phyloP scores from a whole-genome alignment of 2,797 vertebrate species.

The Gymnopithys bicolor region DNA sequence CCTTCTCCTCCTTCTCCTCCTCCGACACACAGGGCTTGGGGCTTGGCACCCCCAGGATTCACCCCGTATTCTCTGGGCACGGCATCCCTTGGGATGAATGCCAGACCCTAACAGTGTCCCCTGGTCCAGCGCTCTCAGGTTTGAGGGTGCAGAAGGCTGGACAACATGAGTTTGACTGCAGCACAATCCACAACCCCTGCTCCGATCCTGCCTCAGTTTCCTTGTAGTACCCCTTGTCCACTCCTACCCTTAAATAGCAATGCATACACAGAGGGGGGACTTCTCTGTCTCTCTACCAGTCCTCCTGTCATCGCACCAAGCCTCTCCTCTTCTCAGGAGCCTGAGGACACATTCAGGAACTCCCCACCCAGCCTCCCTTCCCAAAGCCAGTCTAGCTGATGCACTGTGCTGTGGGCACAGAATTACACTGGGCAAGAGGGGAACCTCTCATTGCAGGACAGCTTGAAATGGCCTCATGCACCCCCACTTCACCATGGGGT shows the following conservation, averaged over 20 bases:
- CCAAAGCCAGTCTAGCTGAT: background rate
- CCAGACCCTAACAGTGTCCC: background rate
- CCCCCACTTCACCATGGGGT: rapidly evolving
- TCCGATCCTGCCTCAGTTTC: background rate
- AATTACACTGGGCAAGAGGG: background rate
- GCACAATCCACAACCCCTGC: rapidly evolving
- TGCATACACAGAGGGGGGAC: rapidly evolving
- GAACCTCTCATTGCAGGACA: background rate
- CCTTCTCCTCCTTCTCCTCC: background rate
- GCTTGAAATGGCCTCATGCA: rapidly evolving
- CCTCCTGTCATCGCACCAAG: background rate
- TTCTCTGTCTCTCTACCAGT: background rate
- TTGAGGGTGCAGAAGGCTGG: background rate
- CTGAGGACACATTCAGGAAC: background rate
- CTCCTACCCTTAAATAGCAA: background rate
- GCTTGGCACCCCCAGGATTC: background rate
- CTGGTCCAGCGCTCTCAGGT: background rate
- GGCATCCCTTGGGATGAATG: background rate
- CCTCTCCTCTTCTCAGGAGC: background rate
- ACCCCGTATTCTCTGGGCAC: background rate
- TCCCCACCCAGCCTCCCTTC: background rate
- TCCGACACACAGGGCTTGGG: background rate
- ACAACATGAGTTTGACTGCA: background rate
- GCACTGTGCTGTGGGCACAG: background rate
- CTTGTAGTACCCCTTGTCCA: background rate